Evolutionary conservation across 2,888 invertebrate genomes (phyloP).

Genomic region (Napeogenes inachia): DNA sequence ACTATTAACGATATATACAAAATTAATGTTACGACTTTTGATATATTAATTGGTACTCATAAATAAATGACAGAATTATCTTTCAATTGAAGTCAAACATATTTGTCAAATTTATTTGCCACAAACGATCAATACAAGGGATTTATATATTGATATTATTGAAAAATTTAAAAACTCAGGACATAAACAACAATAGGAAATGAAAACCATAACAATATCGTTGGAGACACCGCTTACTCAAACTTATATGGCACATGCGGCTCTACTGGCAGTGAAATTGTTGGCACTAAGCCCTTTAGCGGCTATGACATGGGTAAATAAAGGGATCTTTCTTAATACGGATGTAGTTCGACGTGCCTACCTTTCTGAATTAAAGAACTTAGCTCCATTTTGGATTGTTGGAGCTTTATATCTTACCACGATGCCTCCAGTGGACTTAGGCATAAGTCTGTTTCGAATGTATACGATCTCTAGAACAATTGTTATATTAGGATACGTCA

Average conservation of each 20-base stretch:
- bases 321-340: slow-evolving; percentile 43
- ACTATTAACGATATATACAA: too few species aligned
- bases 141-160: too few species aligned
- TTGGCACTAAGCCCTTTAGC: slow-evolving; percentile 47
- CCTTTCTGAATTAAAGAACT: slow-evolving; percentile 50
- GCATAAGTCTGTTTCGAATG: slow-evolving; percentile 42
- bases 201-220: slow-evolving; percentile 39
- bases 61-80: too few species aligned
- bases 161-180: background rate
- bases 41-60: too few species aligned
- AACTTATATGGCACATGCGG: slow-evolving; percentile 52
- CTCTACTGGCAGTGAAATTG: slow-evolving; percentile 48
- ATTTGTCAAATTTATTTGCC: too few species aligned
- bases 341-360: slow-evolving; percentile 48
- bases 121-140: too few species aligned
- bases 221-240: slow-evolving; percentile 43
- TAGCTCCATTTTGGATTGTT: slow-evolving; percentile 55
- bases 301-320: slow-evolving; percentile 49
- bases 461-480: slow-evolving; percentile 40
- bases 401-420: slow-evolving; percentile 51
- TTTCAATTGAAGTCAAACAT: too few species aligned
- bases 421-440: slow-evolving; percentile 34
- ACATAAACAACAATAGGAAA: slow-evolving; percentile 27
- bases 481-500: slow-evolving; percentile 44
- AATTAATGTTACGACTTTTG: too few species aligned